Percentiles rank a stretch among this genome's conserved stretches.
These are phyloP conservation scores for Pipa parva DNA, from an alignment of 2,113 vertebrate genomes.

Conservation along the genomic window DNA sequence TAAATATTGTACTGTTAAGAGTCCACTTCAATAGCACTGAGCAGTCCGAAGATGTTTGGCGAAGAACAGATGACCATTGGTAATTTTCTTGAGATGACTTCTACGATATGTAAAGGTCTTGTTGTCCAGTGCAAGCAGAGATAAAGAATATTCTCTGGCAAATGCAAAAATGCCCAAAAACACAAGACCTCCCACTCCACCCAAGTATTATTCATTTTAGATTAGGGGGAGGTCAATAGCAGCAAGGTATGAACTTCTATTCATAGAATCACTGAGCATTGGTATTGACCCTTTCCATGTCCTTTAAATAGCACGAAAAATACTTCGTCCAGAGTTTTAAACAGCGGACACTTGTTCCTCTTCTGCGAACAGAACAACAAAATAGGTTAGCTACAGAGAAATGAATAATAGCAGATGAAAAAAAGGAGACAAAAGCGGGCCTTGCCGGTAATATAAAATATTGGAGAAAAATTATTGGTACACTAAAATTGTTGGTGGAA, in stretches of 20 bases:
- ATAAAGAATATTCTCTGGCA: not conserved
- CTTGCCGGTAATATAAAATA: no score
- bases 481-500: no score
- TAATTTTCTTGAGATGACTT: no score
- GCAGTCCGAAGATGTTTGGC: no score
- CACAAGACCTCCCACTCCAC: not conserved
- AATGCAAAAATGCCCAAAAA: not conserved
- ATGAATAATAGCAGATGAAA: no score
- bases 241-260: not conserved
- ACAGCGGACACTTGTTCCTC: not conserved
- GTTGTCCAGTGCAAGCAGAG: not conserved
- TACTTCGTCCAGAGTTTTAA: not conserved
- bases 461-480: no score
- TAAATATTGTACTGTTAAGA: no score
- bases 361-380: not conserved
- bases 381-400: not conserved
- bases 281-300: no score
- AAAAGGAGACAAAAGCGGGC: no score
- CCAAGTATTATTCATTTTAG: not conserved
- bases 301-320: not conserved
- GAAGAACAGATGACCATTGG: no score
- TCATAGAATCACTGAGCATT: not conserved
- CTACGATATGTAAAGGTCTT: not conserved
- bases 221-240: not conserved
- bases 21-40: no score